Percentiles rank a stretch among this genome's conserved stretches.
phyloP scores from a whole-genome alignment of 2,797 vertebrate genomes.

The Malacoraja senta region DNA sequence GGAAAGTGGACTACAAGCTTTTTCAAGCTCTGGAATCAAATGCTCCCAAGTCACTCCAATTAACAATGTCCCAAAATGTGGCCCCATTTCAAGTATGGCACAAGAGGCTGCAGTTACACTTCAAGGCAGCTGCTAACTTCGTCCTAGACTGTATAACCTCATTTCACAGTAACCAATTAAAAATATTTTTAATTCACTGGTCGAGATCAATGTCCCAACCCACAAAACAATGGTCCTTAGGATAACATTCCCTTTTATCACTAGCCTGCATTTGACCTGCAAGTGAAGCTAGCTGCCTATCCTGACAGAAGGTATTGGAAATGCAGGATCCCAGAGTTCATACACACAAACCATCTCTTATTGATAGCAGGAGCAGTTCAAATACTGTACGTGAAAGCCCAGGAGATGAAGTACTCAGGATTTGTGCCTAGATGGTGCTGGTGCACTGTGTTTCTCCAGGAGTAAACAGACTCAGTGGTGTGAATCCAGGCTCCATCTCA shows the following conservation, averaged over 20 bases:
- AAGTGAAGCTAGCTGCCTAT: no score
- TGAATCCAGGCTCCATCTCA: background rate
- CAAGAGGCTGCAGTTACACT: no score
- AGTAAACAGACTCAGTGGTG: background rate
- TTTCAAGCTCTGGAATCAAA: background rate
- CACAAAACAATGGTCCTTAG: background rate
- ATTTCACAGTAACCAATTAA: background rate
- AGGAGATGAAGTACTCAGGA: background rate
- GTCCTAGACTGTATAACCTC: background rate
- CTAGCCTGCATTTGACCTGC: background rate
- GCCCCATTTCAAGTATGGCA: background rate
- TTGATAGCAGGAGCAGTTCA: background rate
- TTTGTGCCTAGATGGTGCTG: background rate
- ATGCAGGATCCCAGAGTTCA: background rate
- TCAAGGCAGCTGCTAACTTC: background rate
- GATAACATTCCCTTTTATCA: background rate
- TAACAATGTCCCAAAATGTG: no score
- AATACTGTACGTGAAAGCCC: background rate
- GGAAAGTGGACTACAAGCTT: background rate
- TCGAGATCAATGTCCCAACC: background rate
- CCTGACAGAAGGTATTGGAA: no score
- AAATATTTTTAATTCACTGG: background rate
- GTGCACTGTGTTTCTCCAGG: background rate
- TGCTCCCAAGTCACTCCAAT: background rate
- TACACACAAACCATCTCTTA: background rate